Percentiles rank a stretch among this genome's conserved stretches.
Evolutionary conservation across 2,888 invertebrate species (phyloP).

Genomic region (Tetheella fluctuosa): DNA sequence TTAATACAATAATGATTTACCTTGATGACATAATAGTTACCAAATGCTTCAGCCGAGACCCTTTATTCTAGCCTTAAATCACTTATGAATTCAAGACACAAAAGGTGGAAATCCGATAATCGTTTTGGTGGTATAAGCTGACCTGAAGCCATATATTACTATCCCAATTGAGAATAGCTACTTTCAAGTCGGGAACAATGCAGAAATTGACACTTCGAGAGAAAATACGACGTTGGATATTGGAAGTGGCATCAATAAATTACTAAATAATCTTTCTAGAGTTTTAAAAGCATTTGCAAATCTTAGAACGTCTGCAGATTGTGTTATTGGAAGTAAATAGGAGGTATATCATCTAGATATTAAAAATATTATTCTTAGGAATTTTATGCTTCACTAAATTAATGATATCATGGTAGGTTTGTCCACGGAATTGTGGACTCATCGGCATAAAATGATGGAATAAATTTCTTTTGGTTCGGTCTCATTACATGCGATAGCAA

Average conservation of each 20-base stretch:
- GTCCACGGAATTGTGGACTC: no score
- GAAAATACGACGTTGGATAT: not conserved
- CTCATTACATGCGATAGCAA: no score
- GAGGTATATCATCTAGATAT: not conserved
- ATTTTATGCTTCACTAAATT: no score
- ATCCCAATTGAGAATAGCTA: not conserved
- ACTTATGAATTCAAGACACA: slow-evolving; percentile 2
- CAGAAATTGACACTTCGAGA: slow-evolving; percentile 3
- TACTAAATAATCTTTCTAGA: not conserved
- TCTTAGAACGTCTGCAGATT: no score
- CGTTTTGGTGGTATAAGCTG: slow-evolving; percentile 3
- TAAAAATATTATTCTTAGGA: not conserved
- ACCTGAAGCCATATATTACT: slow-evolving; percentile 3
- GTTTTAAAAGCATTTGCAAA: no score
- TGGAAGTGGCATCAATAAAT: slow-evolving; percentile 2
- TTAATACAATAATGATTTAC: not conserved
- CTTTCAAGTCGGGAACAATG: slow-evolving; percentile 5
- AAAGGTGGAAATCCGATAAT: slow-evolving; percentile 7
- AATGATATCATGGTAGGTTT: no score
- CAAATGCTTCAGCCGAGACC: not conserved
- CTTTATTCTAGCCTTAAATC: not conserved
- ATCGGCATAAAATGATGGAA: no score
- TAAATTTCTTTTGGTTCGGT: no score
- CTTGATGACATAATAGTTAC: not conserved
- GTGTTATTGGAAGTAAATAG: not conserved